Evolutionary conservation across 2,113 vertebrate species (phyloP).

Genomic region (Perognathus longimembris): DNA sequence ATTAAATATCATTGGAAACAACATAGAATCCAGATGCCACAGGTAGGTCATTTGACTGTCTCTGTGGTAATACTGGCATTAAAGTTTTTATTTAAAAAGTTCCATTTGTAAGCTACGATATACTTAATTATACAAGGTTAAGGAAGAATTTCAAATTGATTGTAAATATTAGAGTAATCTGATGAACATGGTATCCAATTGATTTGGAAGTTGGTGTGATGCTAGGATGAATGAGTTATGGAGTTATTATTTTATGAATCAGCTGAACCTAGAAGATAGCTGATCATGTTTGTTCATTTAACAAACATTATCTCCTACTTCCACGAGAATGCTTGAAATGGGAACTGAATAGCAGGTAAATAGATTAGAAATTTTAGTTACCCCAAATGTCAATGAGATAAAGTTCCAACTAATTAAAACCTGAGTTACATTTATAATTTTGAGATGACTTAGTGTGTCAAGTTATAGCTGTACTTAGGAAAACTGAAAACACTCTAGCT

Average conservation of each 20-base stretch:
- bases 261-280: not conserved
- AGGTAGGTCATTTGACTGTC: not conserved
- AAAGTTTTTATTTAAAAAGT: not conserved
- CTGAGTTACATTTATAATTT: slow-evolving; percentile 1
- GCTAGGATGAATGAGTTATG: slow-evolving; percentile 1
- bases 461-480: not conserved
- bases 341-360: not conserved
- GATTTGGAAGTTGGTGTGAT: not conserved
- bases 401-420: slow-evolving; percentile 31
- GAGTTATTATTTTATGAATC: slow-evolving; percentile 41
- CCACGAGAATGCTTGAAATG: not conserved
- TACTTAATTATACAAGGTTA: not conserved
- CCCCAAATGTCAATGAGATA: not conserved
- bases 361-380: not conserved
- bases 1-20: slow-evolving; percentile 19
- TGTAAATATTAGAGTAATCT: slow-evolving; percentile 4
- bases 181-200: slow-evolving; percentile 29
- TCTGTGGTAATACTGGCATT: not conserved
- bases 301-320: not conserved
- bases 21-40: not conserved
- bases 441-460: not conserved
- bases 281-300: not conserved
- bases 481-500: not conserved
- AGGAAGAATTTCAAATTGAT: slow-evolving; percentile 14
- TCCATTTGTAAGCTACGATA: not conserved